phyloP scores from a whole-genome alignment of 2,888 invertebrate species.

The Caenorhabditis parvicauda region DNA sequence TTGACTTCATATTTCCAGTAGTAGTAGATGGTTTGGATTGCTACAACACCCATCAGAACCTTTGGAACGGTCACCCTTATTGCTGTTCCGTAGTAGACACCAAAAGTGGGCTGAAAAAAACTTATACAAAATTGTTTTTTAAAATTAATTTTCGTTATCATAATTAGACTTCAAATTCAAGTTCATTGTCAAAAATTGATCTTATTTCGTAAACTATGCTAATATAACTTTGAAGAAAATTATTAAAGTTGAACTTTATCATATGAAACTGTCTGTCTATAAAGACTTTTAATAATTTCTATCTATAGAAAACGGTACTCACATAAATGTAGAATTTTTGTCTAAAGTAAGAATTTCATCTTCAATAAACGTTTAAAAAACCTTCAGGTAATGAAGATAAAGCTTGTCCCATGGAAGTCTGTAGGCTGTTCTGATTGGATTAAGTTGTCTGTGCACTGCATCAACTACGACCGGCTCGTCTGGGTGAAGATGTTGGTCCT shows the following conservation, averaged over 20 bases:
- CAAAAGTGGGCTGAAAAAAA: constrained; percentile 54
- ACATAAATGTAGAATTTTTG: not conserved
- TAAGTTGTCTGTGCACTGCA: constrained; percentile 59
- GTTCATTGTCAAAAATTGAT: too few species aligned
- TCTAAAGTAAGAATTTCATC: not conserved
- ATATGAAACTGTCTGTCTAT: not conserved
- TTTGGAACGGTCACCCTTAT: constrained; percentile 57
- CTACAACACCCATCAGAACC: constrained; percentile 44
- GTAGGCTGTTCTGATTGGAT: constrained; percentile 59
- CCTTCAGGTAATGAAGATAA: constrained; percentile 54
- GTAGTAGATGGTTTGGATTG: constrained; percentile 50
- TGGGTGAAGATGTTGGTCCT: constrained; percentile 61
- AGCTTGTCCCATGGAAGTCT: constrained; percentile 59
- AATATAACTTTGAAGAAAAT: not conserved
- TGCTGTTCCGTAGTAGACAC: constrained; percentile 51
- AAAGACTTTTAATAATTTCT: not conserved
- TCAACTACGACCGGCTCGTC: constrained; percentile 61
- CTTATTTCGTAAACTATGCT: not conserved
- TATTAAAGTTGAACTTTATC: not conserved
- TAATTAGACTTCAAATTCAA: too few species aligned
- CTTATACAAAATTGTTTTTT: not conserved
- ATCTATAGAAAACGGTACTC: not conserved
- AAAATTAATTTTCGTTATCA: too few species aligned
- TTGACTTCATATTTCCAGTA: constrained; percentile 60
- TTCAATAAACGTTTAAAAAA: too few species aligned